phyloP scores from a whole-genome alignment of 2,113 vertebrate species.

The Falco punctatus region DNA sequence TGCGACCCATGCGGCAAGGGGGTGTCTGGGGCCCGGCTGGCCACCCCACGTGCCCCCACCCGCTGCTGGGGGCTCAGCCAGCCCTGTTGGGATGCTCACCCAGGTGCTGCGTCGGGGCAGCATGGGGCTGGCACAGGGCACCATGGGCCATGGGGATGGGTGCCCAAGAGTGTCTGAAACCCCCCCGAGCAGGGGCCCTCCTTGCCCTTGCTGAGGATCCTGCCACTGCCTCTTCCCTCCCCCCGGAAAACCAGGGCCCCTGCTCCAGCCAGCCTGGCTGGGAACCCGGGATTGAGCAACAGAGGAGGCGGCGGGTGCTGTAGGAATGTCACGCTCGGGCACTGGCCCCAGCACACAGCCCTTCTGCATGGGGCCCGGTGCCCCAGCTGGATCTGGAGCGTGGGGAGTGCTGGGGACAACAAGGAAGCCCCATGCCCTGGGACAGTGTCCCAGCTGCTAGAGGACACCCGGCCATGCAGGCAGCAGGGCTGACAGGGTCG shows the following conservation, averaged over 20 bases:
- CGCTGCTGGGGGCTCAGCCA: rapidly evolving
- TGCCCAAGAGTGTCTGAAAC: background rate
- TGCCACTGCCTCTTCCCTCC: conserved; percentile 44
- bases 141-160: rapidly evolving
- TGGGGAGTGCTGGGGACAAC: background rate
- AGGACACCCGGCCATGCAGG: background rate
- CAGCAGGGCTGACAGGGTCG: background rate
- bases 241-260: conserved; percentile 50
- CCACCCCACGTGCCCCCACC: rapidly evolving
- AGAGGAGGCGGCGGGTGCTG: conserved; percentile 35
- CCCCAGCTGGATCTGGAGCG: background rate
- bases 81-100: background rate
- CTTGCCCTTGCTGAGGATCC: background rate
- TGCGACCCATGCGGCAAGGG: background rate
- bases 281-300: conserved; percentile 62
- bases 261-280: conserved; percentile 56
- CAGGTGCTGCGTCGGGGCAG: rapidly evolving
- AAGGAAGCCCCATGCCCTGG: rapidly evolving
- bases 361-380: background rate
- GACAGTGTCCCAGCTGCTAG: background rate
- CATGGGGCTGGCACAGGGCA: background rate
- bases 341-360: background rate
- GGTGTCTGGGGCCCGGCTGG: background rate
- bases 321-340: conserved; percentile 56
- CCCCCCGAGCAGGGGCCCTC: conserved; percentile 37